Percentiles rank a stretch among this genome's conserved stretches.
Evolutionary conservation across 2,888 invertebrate genomes (phyloP).

Genomic region (Amphipyra berbera): DNA sequence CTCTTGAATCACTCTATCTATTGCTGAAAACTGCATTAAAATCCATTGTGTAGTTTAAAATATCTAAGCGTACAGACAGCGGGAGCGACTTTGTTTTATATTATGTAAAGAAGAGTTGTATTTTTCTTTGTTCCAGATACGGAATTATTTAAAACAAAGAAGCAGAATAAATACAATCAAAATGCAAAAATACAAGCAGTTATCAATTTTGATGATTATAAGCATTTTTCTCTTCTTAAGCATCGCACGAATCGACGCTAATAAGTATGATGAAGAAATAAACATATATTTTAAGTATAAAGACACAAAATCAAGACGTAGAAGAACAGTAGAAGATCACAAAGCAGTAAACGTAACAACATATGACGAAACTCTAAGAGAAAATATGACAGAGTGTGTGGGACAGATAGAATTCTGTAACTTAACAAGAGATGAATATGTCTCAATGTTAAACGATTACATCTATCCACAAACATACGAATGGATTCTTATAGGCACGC

Average conservation of each 20-base stretch:
- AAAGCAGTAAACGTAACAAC: slow-evolving; percentile 26
- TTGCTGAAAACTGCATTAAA: too few species aligned
- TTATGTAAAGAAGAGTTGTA: background rate
- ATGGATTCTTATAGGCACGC: slow-evolving; percentile 94
- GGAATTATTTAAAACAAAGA: slow-evolving; percentile 5
- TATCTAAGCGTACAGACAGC: too few species aligned
- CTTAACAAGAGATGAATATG: slow-evolving; percentile 89
- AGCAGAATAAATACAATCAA: background rate
- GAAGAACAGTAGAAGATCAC: slow-evolving; percentile 32
- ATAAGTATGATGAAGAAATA: slow-evolving; percentile 22
- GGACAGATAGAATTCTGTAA: slow-evolving; percentile 85
- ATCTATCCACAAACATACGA: slow-evolving; percentile 93
- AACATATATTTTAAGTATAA: slow-evolving; percentile 11
- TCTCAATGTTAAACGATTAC: slow-evolving; percentile 90
- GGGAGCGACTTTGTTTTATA: too few species aligned
- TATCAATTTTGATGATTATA: slow-evolving; percentile 15
- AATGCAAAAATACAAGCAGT: slow-evolving; percentile 33
- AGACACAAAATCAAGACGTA: slow-evolving; percentile 26
- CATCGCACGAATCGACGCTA: slow-evolving; percentile 6
- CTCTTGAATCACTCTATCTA: too few species aligned
- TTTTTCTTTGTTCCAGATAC: slow-evolving; percentile 50
- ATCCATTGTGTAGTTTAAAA: too few species aligned
- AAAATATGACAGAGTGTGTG: slow-evolving; percentile 72
- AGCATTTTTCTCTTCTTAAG: slow-evolving; percentile 9
- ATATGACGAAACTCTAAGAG: slow-evolving; percentile 11